Conservation (phyloP, 2,888 invertebrate species). For the Platynereis dumerilii region DNA sequence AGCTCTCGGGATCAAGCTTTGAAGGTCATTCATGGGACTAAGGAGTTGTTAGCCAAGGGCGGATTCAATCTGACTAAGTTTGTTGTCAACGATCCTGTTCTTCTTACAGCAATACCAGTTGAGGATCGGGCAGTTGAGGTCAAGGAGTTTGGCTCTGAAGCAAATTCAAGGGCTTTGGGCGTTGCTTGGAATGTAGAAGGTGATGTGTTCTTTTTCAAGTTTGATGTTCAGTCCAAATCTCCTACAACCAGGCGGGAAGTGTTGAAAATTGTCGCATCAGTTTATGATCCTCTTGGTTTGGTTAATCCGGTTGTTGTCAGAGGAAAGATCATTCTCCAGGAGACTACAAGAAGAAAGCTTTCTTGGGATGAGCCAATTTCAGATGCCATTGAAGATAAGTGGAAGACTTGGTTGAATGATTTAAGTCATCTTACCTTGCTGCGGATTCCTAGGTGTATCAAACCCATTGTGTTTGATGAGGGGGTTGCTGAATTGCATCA, state of each 20-base stretch:
- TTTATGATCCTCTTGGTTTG: slow-evolving; percentile 37
- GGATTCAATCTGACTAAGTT: slow-evolving; percentile 36
- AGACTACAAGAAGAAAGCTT: slow-evolving; percentile 29
- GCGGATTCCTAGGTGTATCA: slow-evolving; percentile 9
- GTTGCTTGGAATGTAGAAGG: slow-evolving; percentile 27
- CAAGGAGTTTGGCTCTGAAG: slow-evolving; percentile 23
- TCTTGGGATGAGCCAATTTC: slow-evolving; percentile 42
- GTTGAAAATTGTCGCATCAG: slow-evolving; percentile 32
- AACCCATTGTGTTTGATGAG: slow-evolving; percentile 14
- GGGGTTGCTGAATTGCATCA: slow-evolving; percentile 22
- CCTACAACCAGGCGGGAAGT: slow-evolving; percentile 30
- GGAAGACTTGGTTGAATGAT: slow-evolving; percentile 32
- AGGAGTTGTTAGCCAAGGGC: slow-evolving; percentile 25
- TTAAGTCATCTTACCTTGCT: neutral
- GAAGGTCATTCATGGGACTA: neutral
- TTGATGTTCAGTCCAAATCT: too few species aligned
- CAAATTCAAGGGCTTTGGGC: slow-evolving; percentile 25
- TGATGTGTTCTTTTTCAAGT: slow-evolving; percentile 21
- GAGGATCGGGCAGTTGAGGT: slow-evolving; percentile 27
- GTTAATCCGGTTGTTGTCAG: slow-evolving; percentile 37
- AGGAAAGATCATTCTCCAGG: slow-evolving; percentile 39
- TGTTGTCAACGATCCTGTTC: slow-evolving; percentile 30
- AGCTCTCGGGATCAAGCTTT: slow-evolving; percentile 10
- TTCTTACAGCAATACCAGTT: slow-evolving; percentile 32
- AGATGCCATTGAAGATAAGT: slow-evolving; percentile 27